phyloP scores from a whole-genome alignment of 1,140 invertebrate species.

The Drosophila paulistorum region DNA sequence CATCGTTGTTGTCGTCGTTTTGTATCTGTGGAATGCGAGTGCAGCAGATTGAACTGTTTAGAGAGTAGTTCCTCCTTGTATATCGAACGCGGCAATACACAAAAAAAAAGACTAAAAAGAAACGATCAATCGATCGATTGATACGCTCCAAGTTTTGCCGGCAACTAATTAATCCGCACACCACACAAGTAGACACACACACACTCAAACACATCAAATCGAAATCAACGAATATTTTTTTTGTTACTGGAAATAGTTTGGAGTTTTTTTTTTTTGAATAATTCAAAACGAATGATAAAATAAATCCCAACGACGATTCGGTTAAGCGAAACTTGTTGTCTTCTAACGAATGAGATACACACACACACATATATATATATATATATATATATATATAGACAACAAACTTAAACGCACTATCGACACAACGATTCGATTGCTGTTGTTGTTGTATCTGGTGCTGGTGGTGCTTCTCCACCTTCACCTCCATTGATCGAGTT shows the following conservation, averaged over 20 bases:
- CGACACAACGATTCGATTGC: not conserved
- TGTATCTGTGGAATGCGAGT: constrained; percentile 28
- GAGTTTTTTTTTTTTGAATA: constrained; percentile 12
- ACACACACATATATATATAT: not conserved
- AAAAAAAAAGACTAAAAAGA: constrained; percentile 38
- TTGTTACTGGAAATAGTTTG: not conserved
- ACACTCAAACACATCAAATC: not conserved
- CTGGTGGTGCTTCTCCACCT: not conserved
- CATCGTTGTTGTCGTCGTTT: not conserved
- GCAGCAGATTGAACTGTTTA: constrained; percentile 46
- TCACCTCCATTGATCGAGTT: constrained; percentile 13
- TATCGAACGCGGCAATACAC: constrained; percentile 54
- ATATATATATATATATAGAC: not conserved
- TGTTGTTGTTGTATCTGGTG: not conserved
- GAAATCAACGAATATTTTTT: not conserved
- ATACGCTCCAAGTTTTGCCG: constrained; percentile 46
- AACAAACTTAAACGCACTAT: not conserved
- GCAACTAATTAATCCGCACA: constrained; percentile 30
- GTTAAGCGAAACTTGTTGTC: constrained; percentile 8
- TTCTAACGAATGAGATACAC: not conserved
- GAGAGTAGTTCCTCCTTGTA: constrained; percentile 70
- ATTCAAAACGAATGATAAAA: constrained; percentile 13
- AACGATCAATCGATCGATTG: constrained; percentile 19
- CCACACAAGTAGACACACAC: not conserved
- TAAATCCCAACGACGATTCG: constrained; percentile 2